Base-by-base conservation (phyloP, 2,797 vertebrate genomes). In the Luscinia luscinia region DNA sequence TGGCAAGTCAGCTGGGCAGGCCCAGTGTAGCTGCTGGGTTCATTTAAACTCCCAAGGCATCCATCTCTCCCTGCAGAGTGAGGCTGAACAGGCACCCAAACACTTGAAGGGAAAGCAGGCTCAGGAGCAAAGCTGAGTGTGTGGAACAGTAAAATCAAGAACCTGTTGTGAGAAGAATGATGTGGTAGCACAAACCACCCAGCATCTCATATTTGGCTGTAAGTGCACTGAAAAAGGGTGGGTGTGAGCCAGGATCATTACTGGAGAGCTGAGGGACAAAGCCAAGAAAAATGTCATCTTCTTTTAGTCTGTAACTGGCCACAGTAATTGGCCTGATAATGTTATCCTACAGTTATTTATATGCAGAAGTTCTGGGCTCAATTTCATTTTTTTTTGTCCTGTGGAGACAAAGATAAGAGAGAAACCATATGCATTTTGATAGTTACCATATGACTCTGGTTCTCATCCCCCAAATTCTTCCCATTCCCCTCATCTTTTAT, bases 351-450 rank as follows among this genome's bases (percentile, higher is more conserved):
- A 63, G 55, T 94, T 84, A 88, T 73, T 88, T 87, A 81, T 90
- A 30, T 88, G 88, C 59, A 84, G 48, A 80, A 69, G 34, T 79
- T 38, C 66, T 88, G 67, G 85, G 74, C 83, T 73, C 3, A 0
- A 49, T 87, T 93, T 83, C 8, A 19, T 89, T 91, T 92, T 81
- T 93, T 86, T 82, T 67, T 88, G 23, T 66, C 32, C 76, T 78
- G 58, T n/a, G 55, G 48, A 79, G 88, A 84, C 55, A 82, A 69
- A 90, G 76, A 76, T 62, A 73, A 76, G 86, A 95, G 77, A 45
- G 86, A 79, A 93, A 66, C 85, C 83, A 84, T 87, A 79, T 89
- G 94, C 14, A 19, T 91, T 81, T 84, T 94, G 93, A 94, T 94
- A 49, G 67, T 40, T 93, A 43, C 70, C 81, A 45, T 92, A 94